Conservation (phyloP, 92 coral and sea anemone species). For the Porites lobata region DNA sequence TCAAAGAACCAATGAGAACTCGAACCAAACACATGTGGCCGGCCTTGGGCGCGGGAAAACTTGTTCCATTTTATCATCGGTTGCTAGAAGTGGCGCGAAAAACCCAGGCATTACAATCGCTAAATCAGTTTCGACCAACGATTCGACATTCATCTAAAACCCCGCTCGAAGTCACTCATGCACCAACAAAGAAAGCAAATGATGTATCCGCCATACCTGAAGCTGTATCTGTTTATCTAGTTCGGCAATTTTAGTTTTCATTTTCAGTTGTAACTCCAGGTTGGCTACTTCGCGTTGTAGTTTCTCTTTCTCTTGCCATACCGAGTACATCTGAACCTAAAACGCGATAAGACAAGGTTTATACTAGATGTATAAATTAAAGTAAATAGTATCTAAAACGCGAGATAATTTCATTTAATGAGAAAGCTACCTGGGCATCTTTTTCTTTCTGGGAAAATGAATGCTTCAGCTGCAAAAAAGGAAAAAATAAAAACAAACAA, state of each 20-base stretch:
- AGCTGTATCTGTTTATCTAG: conserved; percentile 77
- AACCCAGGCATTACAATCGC: no score
- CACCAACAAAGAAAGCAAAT: not conserved
- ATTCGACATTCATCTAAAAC: no score
- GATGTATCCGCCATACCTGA: conserved; percentile 64
- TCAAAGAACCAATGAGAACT: no score
- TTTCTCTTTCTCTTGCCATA: conserved; percentile 88
- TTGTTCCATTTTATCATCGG: no score
- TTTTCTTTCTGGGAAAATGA: conserved; percentile 85
- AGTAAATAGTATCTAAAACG: no score
- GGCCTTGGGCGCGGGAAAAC: no score
- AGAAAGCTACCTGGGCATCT: conserved; percentile 80
- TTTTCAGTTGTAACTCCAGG: conserved; percentile 73
- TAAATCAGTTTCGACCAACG: no score
- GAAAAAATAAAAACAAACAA: not conserved
- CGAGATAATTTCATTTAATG: not conserved
- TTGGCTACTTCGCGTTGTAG: conserved; percentile 74
- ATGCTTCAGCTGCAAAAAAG: conserved; percentile 69
- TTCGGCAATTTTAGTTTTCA: conserved; percentile 75
- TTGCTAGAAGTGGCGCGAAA: no score
- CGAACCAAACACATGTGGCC: no score
- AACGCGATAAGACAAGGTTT: not conserved
- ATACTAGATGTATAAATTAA: no score
- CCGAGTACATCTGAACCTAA: conserved; percentile 86
- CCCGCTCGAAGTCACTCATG: not conserved